Evolutionary conservation across 2,888 invertebrate species (phyloP), one percentile per base, ranked within the genome.

Genomic region (Stenolophus ochropezus): DNA sequence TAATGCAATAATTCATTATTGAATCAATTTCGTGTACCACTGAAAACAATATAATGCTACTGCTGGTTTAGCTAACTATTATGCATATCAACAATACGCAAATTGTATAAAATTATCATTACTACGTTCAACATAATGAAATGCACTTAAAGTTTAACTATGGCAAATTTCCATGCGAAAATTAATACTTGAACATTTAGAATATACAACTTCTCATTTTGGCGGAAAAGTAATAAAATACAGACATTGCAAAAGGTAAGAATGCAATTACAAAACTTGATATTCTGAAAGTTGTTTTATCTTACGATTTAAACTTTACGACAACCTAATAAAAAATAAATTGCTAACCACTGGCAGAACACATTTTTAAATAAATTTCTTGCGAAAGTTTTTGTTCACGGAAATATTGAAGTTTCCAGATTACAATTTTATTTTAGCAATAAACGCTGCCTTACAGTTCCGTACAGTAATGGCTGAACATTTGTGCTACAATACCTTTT

Each of bases 321-420:
- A 79, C 58, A 80, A 80, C 80, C 71, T 80, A 80, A 80, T 80
- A 80, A 80, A 80, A 73, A 73, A 80, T 73, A 80, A 80, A 80
- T 80, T 80, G 42, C 80, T 73, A 80, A 80, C 80, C 80, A 80
- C 80, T 56, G 80, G 53, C 25, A 56, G 73, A 73, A 80, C 73
- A 80, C 73, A 56, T 56, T 80, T 79, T 73, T 80, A 80, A 80
- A 80, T 80, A 80, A 73, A 80, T 80, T 53, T 80, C 23, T 56
- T 56, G 25, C 42, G 61, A 78, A 77, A 23, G 42, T 77, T 77
- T 65, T 65, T 25, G 11, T 75, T 21, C 27, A 6, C 14, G 53
- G 20, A 75, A 75, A 27, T 75, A 75, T 75, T 51, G 27, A 75
- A 75, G 53, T 75, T 75, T 51, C 11, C 25, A 27, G 51, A 75